Evolutionary conservation across 2,113 vertebrate species (phyloP), one percentile per base, ranked within the genome.

Genomic region (Sardina pilchardus): DNA sequence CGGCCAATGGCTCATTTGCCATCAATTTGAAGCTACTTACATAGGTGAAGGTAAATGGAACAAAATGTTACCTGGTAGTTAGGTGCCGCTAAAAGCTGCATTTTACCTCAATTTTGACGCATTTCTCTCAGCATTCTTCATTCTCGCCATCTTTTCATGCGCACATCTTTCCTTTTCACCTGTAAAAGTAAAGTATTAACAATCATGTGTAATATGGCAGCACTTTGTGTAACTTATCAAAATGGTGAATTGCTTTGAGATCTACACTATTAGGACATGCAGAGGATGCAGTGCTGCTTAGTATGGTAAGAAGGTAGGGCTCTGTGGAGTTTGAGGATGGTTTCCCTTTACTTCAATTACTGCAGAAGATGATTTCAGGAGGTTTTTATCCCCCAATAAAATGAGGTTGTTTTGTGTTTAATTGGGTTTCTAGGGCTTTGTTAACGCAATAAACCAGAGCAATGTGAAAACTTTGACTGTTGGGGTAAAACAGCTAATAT

Each of bases 341-440:
- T 71, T 71, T 71, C 26, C 30, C 26, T 34, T 71, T 14, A 34
- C 1, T 71, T 71, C 2, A 78, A 78, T 78, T 36, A 4, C 63
- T 78, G 12, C 9, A 34, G 10, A 34, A 10, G 26, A 16, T 78
- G 30, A 78, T 36, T 36, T 36, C 4, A 78, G 30, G 16, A 16
- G 26, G 26, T 36, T 78, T 34, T 78, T 78, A 78, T 78, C 71
- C 71, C 9, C 30, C 71, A 78, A 78, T 78, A 78, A 36, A 78
- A 36, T 78, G 1, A 34, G 71, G 26, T 78, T 78, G 71, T 16
- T 4, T 78, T 39, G 71, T 78, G 30, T 78, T 78, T 78, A 12
- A 78, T 78, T 78, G 16, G 30, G 30, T 34, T 78, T 78, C 71
- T 78, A 78, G 30, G 39, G 30, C 12, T 36, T 36, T 36, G 71